A percentile compares a stretch with the other conserved stretches of the same genome.
Evolutionary conservation across 2,888 invertebrate species (phyloP).

Genomic region (Microctonus hyperodae): DNA sequence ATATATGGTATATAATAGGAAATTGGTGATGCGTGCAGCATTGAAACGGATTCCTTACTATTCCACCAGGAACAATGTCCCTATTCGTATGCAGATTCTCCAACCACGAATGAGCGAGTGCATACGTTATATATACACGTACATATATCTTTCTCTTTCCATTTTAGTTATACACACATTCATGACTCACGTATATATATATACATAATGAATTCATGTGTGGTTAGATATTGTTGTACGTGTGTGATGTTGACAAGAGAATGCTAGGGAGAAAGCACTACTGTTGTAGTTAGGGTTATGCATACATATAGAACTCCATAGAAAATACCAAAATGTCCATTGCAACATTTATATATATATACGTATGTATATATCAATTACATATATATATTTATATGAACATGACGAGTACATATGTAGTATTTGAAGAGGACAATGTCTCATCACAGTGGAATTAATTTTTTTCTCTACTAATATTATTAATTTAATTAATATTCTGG

Average conservation of each 20-base stretch:
- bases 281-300: background rate
- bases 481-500: too few species aligned
- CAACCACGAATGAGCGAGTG: constrained; percentile 23
- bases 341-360: background rate
- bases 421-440: too few species aligned
- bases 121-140: constrained; percentile 8
- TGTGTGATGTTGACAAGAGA: background rate
- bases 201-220: background rate
- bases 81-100: constrained; percentile 34
- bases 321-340: background rate
- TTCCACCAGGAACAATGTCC: constrained; percentile 28
- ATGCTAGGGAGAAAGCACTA: background rate
- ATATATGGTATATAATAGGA: constrained; percentile 17
- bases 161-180: background rate
- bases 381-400: too few species aligned
- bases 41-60: constrained; percentile 29
- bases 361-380: too few species aligned
- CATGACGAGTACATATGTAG: too few species aligned
- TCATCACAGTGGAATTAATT: too few species aligned
- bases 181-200: background rate
- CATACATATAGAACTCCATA: background rate
- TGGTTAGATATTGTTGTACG: background rate
- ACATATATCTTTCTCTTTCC: background rate
- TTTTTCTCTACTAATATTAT: too few species aligned
- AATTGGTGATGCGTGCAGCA: constrained; percentile 30